These are phyloP conservation scores for Sebastolobus altivelis DNA, from an alignment of 2,797 vertebrate genomes.

Conservation along the genomic window DNA sequence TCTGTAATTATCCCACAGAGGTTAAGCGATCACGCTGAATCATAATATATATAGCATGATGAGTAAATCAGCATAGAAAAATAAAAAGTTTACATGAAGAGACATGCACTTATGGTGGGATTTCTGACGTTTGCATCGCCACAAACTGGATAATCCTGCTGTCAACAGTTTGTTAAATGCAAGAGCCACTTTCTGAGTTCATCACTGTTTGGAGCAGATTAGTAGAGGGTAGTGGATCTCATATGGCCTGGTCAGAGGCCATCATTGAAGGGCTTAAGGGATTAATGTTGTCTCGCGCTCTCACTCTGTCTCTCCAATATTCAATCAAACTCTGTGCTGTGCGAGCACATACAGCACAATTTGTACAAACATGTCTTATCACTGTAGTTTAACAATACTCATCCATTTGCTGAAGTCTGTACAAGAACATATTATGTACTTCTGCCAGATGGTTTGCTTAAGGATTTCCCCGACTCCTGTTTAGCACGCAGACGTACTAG, in stretches of 20 bases:
- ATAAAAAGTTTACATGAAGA: constrained; percentile 59
- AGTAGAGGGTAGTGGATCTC: constrained; percentile 86
- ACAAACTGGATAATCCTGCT: constrained; percentile 82
- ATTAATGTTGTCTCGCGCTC: constrained; percentile 82
- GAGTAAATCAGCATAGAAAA: constrained; percentile 44
- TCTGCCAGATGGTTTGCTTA: constrained; percentile 67
- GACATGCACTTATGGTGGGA: constrained; percentile 65
- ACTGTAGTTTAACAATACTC: constrained; percentile 56
- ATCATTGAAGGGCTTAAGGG: constrained; percentile 87
- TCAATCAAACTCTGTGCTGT: constrained; percentile 75
- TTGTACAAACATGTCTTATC: constrained; percentile 65
- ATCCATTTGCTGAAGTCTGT: constrained; percentile 58
- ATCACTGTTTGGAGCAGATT: constrained; percentile 87
- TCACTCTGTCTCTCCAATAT: constrained; percentile 78
- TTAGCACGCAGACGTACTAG: constrained; percentile 42
- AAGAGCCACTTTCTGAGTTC: constrained; percentile 86
- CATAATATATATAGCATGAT: constrained; percentile 43
- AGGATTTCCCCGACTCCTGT: constrained; percentile 69
- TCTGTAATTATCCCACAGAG: constrained; percentile 38
- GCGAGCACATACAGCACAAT: constrained; percentile 54
- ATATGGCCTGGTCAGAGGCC: constrained; percentile 87
- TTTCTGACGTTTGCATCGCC: constrained; percentile 76
- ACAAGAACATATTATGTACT: constrained; percentile 47
- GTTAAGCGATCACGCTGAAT: constrained; percentile 51
- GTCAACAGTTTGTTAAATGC: constrained; percentile 86